Conservation (phyloP, 2,888 invertebrate genomes). For the Alsophila aescularia region DNA sequence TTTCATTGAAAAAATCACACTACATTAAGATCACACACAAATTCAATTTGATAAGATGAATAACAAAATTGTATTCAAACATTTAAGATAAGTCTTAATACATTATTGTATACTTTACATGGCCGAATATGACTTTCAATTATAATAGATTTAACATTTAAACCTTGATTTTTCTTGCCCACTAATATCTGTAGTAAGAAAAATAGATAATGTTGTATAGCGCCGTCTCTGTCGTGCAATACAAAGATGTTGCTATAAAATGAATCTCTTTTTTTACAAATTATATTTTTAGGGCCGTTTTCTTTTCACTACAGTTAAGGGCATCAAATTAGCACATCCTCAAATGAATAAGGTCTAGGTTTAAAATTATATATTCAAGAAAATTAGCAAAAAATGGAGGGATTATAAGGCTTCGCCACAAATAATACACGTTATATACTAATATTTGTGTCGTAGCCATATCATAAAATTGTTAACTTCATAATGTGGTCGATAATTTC, state of each 20-base stretch:
- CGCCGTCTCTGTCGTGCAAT: background rate
- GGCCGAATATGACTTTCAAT: slow-evolving; percentile 40
- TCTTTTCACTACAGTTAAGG: too few species aligned
- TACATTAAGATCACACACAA: slow-evolving; percentile 42
- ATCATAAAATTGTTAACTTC: too few species aligned
- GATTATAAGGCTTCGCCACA: slow-evolving; percentile 6
- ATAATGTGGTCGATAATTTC: too few species aligned
- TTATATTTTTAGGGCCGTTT: too few species aligned
- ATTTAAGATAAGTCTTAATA: slow-evolving; percentile 31
- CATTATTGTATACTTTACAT: slow-evolving; percentile 47
- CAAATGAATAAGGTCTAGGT: slow-evolving; percentile 2
- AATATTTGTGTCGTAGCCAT: too few species aligned
- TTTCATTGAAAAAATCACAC: slow-evolving; percentile 35
- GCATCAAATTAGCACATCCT: background rate
- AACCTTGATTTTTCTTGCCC: slow-evolving; percentile 1
- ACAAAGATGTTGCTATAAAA: background rate
- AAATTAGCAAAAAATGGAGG: slow-evolving; percentile 19
- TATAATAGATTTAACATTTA: slow-evolving; percentile 8
- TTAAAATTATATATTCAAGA: background rate
- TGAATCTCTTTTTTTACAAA: too few species aligned
- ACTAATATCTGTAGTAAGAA: background rate
- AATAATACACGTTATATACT: too few species aligned
- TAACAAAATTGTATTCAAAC: slow-evolving; percentile 12
- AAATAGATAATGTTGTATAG: background rate
- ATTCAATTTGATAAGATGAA: slow-evolving; percentile 33